Conservation (phyloP, 2,113 vertebrate genomes). For the Ceyx margarethae region DNA sequence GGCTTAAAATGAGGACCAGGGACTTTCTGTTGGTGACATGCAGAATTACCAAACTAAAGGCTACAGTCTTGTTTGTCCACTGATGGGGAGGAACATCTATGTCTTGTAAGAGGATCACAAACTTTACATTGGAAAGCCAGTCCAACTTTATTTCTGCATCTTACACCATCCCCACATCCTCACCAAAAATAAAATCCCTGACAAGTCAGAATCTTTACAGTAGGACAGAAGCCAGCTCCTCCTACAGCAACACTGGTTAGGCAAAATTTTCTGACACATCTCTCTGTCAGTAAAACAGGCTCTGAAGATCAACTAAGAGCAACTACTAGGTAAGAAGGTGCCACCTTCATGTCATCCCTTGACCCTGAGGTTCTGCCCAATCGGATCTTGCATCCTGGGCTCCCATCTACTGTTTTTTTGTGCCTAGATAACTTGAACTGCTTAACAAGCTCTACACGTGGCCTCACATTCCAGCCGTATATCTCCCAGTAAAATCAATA, state of each 20-base stretch:
- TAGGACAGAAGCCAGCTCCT: neutral
- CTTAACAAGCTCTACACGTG: neutral
- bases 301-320: neutral
- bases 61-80: neutral
- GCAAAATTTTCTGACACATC: neutral
- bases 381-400: fast-evolving
- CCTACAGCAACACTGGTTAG: neutral
- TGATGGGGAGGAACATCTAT: neutral
- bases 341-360: neutral
- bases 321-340: neutral
- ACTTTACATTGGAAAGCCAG: neutral
- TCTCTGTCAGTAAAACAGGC: neutral
- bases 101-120: neutral
- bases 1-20: neutral
- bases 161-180: neutral
- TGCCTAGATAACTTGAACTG: neutral
- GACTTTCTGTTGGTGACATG: neutral
- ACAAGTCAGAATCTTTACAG: neutral
- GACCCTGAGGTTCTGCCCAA: neutral
- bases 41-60: neutral
- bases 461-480: neutral
- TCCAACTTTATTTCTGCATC: neutral
- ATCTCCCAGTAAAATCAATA: neutral
- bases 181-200: neutral
- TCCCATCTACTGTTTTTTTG: neutral